Evolutionary conservation across 2,888 invertebrate species (phyloP), one percentile per base, ranked within the genome.

Genomic region (Andrena flavipes): DNA sequence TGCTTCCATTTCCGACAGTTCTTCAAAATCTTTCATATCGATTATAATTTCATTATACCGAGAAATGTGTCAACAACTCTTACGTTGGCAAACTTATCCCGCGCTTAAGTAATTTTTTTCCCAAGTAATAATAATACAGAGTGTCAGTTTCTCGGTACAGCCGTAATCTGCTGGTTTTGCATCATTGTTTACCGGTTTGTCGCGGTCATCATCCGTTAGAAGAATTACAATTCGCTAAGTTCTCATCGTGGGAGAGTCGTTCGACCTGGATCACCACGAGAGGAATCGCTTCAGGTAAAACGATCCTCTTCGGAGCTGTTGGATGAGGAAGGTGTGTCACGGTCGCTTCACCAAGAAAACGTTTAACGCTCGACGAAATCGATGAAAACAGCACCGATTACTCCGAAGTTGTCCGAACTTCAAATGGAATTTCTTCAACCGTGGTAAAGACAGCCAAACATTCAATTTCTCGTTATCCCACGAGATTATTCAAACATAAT

Each of bases 211-310:
- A 68, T 69, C 88, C 81, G 84, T 85, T 76, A 85, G 76, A 77
- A 64, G 76, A 75, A 86, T 86, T 67, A 68, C 63, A 79, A 78
- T 75, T 86, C 73, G 67, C 77, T 49, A 67, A 67, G 74, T 84
- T 72, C 30, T 69, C 83, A 83, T 80, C 91, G 91, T 91, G 91
- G 91, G 91, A 91, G 91, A 91, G 87, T 91, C 88, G 83, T 87
- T 87, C 84, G 88, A 85, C 86, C 82, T 76, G 73, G 82, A 88
- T 88, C 86, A 67, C 81, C 82, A 72, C 84, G 84, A 84, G 77
- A 79, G 59, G 80, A 78, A 86, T 80, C 78, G 81, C 75, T 76
- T 23, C 80, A 74, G 78, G 82, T 81, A 72, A 78, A 81, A 64
- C 63, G 74, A 79, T 69, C 78, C 54, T 74, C 63, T 63, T n/a